Evolutionary conservation across 2,113 vertebrate genomes (phyloP).

Genomic region (Rhodinocichla rosea): DNA sequence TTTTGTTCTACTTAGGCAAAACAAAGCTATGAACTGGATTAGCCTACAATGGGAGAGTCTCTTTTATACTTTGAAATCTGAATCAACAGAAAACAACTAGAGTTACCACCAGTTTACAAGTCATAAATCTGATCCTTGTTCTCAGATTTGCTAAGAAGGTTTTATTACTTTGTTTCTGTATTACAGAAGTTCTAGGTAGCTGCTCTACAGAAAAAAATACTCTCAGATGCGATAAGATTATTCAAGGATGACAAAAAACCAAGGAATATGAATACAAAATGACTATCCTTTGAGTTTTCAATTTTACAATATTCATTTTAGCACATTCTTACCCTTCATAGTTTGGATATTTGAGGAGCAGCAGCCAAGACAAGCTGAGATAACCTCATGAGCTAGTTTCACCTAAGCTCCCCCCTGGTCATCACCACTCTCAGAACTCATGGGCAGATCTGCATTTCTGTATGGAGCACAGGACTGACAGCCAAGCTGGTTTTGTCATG

Average conservation of each 20-base stretch:
- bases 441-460: neutral
- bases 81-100: neutral
- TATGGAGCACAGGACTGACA: neutral
- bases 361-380: neutral
- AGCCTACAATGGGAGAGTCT: neutral
- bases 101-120: neutral
- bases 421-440: neutral
- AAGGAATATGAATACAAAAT: neutral
- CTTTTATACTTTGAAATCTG: neutral
- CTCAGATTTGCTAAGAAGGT: neutral
- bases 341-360: neutral
- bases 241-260: neutral
- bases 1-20: neutral
- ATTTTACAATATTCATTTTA: neutral
- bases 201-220: neutral
- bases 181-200: neutral
- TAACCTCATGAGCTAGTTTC: neutral
- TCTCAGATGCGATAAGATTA: neutral
- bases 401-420: neutral
- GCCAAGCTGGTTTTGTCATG: too few relatives aligned
- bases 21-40: neutral
- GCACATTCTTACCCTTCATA: neutral
- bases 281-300: neutral
- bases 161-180: neutral
- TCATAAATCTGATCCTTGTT: neutral